Conservation (phyloP, 2,797 vertebrate genomes). For the Manis crassicaudata region DNA sequence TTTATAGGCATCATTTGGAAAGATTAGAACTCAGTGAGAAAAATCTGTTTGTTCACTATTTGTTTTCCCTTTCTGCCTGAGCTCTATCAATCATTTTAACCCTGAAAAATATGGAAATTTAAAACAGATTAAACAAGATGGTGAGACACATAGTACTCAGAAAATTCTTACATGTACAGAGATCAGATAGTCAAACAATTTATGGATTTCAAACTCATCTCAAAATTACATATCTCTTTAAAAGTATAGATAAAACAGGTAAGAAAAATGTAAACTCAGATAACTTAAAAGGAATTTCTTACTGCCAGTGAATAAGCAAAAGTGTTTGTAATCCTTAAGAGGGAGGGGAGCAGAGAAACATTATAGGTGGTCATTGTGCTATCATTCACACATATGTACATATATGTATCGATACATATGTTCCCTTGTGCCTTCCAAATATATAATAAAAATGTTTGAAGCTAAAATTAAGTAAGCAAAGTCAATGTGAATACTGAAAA, state of each 20-base stretch:
- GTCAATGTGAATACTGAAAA: not conserved
- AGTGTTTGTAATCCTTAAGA: not conserved
- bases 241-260: not conserved
- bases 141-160: not conserved
- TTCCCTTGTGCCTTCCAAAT: not conserved
- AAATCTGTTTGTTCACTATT: not conserved
- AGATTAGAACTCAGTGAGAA: conserved; percentile 30
- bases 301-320: not conserved
- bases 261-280: not conserved
- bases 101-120: not conserved
- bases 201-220: not conserved
- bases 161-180: not conserved
- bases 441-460: not conserved
- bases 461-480: not conserved
- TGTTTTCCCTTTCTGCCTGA: not conserved
- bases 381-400: not conserved
- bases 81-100: not conserved
- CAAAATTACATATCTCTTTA: not conserved
- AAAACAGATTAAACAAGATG: not conserved
- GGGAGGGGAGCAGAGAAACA: not conserved
- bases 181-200: not conserved
- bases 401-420: not conserved
- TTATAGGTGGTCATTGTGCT: not conserved
- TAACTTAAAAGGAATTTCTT: not conserved
- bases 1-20: conserved; percentile 24